These are phyloP conservation scores for Engystomops pustulosus DNA, from an alignment of 2,113 vertebrate genomes.

Conservation along the genomic window DNA sequence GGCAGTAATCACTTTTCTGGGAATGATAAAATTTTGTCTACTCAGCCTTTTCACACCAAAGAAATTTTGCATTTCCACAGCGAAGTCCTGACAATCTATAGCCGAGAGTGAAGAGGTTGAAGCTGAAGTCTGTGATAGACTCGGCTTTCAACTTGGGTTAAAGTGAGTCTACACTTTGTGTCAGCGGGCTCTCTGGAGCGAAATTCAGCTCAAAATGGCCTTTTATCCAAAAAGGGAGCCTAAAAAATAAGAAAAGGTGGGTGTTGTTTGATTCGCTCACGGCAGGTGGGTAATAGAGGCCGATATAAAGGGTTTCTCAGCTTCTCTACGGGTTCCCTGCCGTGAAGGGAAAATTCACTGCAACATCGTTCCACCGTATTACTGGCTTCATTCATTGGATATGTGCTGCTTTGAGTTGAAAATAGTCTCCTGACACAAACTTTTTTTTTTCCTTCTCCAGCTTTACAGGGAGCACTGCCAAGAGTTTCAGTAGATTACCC, in stretches of 20 bases:
- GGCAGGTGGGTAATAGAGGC: conserved; percentile 53
- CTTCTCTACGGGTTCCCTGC: conserved; percentile 13
- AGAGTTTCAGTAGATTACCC: background rate
- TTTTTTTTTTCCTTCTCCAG: background rate
- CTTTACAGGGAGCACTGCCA: background rate
- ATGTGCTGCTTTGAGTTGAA: conserved; percentile 25
- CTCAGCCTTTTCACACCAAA: conserved; percentile 19
- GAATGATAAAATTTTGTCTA: conserved; percentile 8
- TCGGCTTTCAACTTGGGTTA: conserved; percentile 52
- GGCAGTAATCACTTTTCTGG: background rate
- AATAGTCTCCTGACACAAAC: conserved; percentile 30
- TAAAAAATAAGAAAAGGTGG: conserved; percentile 47
- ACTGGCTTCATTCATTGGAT: conserved; percentile 42
- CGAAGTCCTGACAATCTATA: background rate
- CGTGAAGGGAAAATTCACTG: conserved; percentile 43
- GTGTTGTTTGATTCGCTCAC: conserved; percentile 44
- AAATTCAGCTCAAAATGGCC: conserved; percentile 49
- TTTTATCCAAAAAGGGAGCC: conserved; percentile 47
- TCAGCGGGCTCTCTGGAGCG: conserved; percentile 41
- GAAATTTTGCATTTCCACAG: background rate
- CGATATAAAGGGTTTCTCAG: conserved; percentile 24
- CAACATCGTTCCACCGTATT: conserved; percentile 22
- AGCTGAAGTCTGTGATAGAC: conserved; percentile 22
- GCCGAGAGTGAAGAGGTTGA: conserved; percentile 13
- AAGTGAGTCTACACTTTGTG: conserved; percentile 45